Base-by-base conservation (phyloP, 53 echinoderm and acorn worm genomes). In the Temnopleurus reevesii region DNA sequence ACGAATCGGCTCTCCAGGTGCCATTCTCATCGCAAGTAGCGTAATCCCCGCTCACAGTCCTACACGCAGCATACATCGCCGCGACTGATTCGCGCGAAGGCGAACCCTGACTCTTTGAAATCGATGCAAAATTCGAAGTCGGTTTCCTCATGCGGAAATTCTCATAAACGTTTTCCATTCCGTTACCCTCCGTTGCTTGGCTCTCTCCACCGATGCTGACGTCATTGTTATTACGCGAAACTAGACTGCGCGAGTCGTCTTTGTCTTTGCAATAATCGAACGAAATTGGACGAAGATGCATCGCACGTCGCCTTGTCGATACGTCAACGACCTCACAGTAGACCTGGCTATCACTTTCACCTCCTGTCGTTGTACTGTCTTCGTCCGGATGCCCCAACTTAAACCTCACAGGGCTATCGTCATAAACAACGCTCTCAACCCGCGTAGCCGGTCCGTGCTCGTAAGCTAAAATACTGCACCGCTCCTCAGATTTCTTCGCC, bases 341-440 rank as follows among this genome's bases (percentile, higher is more conserved):
- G 41, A 85, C 85, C 61, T 85, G 85, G 29, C 2, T 41, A 29
- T 85, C 85, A 5, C 85, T 85, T 13, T 85, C 85, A 23, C 85
- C 85, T 12, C 59, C 60, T 24, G 85, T 85, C 44, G 85, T 85
- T 2, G 85, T 59, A 19, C 85, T 85, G 28, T 85, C 85, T 45
- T 85, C 85, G 0, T 85, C 85, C 15, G 85, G 85, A 19, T 85
- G 85, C n/a, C 85, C 85, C n/a, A 85, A 17, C 43, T 60, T 45
- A 49, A 85, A 85, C 29, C 31, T 59, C 12, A 85, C 31, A 12
- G 85, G 44, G 12, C 24, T 43, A 23, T 85, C 85, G 4, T 85
- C 85, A 12, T 44, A 59, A 47, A 35, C 36, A 17, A 55, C 83
- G 35, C n/a, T 55, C 25, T 59, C 60, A 85, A 2, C 31, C 3